These are phyloP conservation scores for Zeugodacus cucurbitae DNA, from an alignment of 1,140 invertebrate species.

Conservation along the genomic window DNA sequence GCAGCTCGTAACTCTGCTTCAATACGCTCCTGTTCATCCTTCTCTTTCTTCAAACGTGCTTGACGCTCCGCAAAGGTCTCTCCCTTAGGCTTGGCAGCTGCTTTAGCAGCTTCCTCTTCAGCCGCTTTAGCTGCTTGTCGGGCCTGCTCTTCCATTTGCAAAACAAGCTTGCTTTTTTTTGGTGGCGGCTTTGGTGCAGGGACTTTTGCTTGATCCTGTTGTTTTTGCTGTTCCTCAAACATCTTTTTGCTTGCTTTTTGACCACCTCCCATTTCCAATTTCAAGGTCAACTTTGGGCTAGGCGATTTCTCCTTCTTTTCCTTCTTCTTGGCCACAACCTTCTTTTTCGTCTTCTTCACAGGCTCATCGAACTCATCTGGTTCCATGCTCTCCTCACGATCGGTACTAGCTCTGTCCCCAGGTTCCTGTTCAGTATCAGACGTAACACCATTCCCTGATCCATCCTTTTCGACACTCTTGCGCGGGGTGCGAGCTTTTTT, in stretches of 20 bases:
- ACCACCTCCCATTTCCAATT: constrained; percentile 62
- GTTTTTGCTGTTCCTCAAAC: constrained; percentile 58
- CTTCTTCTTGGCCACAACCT: constrained; percentile 62
- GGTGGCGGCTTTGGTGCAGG: constrained; percentile 59
- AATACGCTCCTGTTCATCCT: constrained; percentile 57
- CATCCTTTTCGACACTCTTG: constrained; percentile 57
- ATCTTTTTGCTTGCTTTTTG: constrained; percentile 64
- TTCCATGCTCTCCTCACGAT: constrained; percentile 58
- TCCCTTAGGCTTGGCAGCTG: constrained; percentile 58
- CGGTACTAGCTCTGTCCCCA: constrained; percentile 40
- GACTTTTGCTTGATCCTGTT: constrained; percentile 39
- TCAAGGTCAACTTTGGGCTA: constrained; percentile 63
- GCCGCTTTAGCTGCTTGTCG: constrained; percentile 60
- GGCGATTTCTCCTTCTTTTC: constrained; percentile 64
- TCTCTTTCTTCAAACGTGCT: constrained; percentile 59
- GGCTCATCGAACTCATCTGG: constrained; percentile 58
- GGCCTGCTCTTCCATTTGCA: constrained; percentile 64
- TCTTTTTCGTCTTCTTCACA: constrained; percentile 61
- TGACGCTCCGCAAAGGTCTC: constrained; percentile 63
- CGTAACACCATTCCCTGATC: constrained; percentile 34
- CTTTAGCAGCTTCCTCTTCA: constrained; percentile 55
- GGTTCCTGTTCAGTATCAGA: constrained; percentile 42
- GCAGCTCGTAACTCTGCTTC: constrained; percentile 57
- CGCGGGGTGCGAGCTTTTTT: constrained; percentile 54
- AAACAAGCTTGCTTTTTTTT: constrained; percentile 63